These are phyloP conservation scores for Papilio polytes DNA, from an alignment of 1,140 invertebrate genomes.

Conservation along the genomic window DNA sequence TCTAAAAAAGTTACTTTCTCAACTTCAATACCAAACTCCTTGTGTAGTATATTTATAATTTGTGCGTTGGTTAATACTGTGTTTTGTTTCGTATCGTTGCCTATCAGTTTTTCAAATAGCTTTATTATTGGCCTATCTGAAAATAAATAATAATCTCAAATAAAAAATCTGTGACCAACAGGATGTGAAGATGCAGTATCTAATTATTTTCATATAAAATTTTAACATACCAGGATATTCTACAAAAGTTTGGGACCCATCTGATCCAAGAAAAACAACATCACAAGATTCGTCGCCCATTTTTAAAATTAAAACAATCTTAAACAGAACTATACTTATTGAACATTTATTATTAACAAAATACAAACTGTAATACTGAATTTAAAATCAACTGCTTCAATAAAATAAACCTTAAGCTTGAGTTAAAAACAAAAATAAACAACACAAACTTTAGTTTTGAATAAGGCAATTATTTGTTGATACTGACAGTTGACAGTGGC, in stretches of 20 bases:
- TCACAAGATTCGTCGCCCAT: constrained; percentile 5
- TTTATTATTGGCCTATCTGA: constrained; percentile 62
- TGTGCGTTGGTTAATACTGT: constrained; percentile 70
- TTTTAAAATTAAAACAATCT: background rate
- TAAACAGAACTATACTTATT: too few relatives aligned
- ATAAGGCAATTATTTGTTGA: too few relatives aligned
- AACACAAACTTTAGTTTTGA: too few relatives aligned
- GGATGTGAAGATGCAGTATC: background rate
- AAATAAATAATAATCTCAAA: constrained; percentile 30
- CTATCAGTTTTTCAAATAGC: constrained; percentile 60
- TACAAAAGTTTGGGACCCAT: background rate
- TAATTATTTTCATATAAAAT: background rate
- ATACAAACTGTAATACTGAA: too few relatives aligned
- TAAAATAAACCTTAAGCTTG: too few relatives aligned
- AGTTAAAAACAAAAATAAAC: too few relatives aligned
- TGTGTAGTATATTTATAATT: constrained; percentile 65
- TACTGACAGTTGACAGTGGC: too few relatives aligned
- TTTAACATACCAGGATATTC: constrained; percentile 3
- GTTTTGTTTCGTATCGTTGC: constrained; percentile 61
- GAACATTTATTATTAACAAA: too few relatives aligned
- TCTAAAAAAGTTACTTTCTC: constrained; percentile 54
- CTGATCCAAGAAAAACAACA: background rate
- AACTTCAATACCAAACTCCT: constrained; percentile 63
- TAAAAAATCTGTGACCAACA: too few relatives aligned
- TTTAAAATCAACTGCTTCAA: too few relatives aligned